Evolutionary conservation across 2,888 invertebrate species (phyloP), one percentile per base, ranked within the genome.

Genomic region (Auanema freiburgensis): DNA sequence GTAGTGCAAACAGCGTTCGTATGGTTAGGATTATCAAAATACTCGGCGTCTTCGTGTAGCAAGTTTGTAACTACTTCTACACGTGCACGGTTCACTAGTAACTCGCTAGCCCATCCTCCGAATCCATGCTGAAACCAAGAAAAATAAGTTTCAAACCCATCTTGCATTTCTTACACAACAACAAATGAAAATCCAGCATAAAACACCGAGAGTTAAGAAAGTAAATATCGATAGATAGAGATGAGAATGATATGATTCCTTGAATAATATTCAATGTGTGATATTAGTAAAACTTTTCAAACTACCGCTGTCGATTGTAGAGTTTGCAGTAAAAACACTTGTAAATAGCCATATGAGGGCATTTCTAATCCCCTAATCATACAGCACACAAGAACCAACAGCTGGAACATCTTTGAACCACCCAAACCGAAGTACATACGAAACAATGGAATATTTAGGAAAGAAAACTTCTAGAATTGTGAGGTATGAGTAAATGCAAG

Each of bases 21-120:
- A 2, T 62, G 65, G 14, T 64, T 57, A 1, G 66, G 59, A 33
- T 63, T 61, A 42, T 73, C 73, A 41, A 73, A 73, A 33, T 61
- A 69, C 1, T 58, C 42, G 1, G 66, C 66, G 12, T 67, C 67
- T 18, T 66, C 63, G 54, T 72, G 58, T 1, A 72, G 64, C 8
- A 62, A 49, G 25, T 18, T 33, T 1, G 40, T 6, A 8, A 62
- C n/a, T 10, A 53, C 52, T n/a, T 56, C 42, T 3, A 56, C 25
- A n/a, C 62, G 40, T 0, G 69, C 63, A 3, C 65, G 65, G 12
- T 64, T 66, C 54, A 69, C 59, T n/a, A 69, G 57, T 41, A 61
- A 57, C 54, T 67, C 69, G 0, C 69, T 67, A 6, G 69, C 59
- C 63, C 63, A 66, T 12, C 67, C 69, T 43, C 66, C 65, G 0